Base-by-base conservation (phyloP, 1,140 invertebrate species). In the Marisa cornuarietis region DNA sequence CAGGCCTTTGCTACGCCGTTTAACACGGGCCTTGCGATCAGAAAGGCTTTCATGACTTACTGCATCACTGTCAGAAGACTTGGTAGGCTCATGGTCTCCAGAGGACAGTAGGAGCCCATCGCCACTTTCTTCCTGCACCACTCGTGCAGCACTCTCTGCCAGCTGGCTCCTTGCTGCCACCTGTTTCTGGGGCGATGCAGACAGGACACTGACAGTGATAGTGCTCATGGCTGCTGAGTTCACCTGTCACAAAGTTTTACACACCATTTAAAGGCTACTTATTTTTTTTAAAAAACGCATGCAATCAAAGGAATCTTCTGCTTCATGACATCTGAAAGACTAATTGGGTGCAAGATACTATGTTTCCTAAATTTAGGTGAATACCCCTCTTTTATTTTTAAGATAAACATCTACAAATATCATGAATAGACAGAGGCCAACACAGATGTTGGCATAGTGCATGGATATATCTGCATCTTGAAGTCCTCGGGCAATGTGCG, bases 31-130 rank as follows among this genome's bases (percentile, higher is more conserved):
- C 58, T 78, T 83, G 71, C 58, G 74, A 20, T 71, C 66, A 20
- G 79, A 61, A 11, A 69, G 51, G 72, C 72, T 81, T 31, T 82
- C 81, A 54, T 73, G 68, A 52, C 81, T 82, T 20, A 65, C 24
- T 14, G 61, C 71, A 26, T 86, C 85, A 79, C 85, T 84, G 65
- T 83, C 85, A 51, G 81, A 81, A 49, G 85, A 86, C 65, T 84
- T 84, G 4, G 81, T 78, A 22, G 82, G 81, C 63, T 82, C 78
- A 16, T 51, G 63, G 26, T 83, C 82, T 49, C 81, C 84, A 24
- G 83, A 85, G 16, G 84, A 84, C 52, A 51, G 80, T 65, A 75
- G 80, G 78, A 62, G 74, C 58, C 69, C 81, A 68, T 74, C 81
- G 76, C 42, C 68, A 20, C 76, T 71, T 14, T 65, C 76, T 9